These are phyloP conservation scores for Danio albolineatus DNA, from an alignment of 2,797 vertebrate species.

Conservation along the genomic window DNA sequence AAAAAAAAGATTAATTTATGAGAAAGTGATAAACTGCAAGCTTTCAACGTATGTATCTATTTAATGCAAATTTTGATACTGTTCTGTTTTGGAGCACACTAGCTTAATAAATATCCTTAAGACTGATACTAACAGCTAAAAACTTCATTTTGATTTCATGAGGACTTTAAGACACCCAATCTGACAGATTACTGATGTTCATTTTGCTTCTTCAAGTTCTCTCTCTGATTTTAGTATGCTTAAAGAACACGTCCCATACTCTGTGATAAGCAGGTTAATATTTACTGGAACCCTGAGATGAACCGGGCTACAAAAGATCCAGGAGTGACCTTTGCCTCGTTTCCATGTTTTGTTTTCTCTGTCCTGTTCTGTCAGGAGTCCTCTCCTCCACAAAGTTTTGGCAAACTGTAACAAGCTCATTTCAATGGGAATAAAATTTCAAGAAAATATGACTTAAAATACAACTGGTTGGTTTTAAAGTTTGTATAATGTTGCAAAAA, in stretches of 20 bases:
- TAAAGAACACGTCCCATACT: conserved; percentile 47
- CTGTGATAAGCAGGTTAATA: conserved; percentile 69
- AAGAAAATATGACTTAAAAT: not conserved
- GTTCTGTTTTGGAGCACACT: too few relatives aligned
- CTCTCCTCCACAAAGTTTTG: not conserved
- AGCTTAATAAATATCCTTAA: too few relatives aligned
- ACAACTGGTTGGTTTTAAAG: not conserved
- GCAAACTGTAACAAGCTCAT: not conserved
- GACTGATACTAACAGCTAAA: too few relatives aligned
- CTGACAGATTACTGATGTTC: not conserved
- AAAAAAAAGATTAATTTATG: too few relatives aligned
- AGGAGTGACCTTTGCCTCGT: conserved; percentile 65
- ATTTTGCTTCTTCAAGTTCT: conserved; percentile 1
- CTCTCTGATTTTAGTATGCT: conserved; percentile 23
- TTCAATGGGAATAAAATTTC: not conserved
- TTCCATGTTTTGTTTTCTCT: conserved; percentile 52
- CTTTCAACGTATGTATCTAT: too few relatives aligned
- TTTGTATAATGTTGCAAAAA: not conserved
- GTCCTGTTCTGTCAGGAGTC: conserved; percentile 31
- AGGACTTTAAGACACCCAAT: not conserved
- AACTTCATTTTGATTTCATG: too few relatives aligned
- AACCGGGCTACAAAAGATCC: conserved; percentile 54
- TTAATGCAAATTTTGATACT: too few relatives aligned
- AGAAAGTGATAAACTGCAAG: too few relatives aligned
- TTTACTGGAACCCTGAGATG: conserved; percentile 65